phyloP scores from a whole-genome alignment of 2,888 invertebrate genomes.

The Sericinus montela region DNA sequence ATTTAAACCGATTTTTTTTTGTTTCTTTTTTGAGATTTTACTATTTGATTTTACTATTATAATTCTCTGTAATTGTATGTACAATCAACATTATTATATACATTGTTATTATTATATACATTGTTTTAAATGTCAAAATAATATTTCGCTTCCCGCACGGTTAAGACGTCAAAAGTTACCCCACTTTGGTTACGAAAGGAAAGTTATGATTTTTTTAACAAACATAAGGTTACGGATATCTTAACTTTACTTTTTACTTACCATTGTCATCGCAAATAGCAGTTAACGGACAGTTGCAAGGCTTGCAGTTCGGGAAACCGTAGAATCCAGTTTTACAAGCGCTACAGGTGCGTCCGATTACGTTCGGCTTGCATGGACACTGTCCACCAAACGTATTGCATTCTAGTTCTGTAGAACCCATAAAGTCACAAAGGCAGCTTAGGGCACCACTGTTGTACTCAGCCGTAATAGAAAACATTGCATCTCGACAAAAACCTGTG shows the following conservation, averaged over 20 bases:
- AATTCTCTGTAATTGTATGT: too few relatives aligned
- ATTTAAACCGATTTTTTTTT: too few relatives aligned
- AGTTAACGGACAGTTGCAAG: constrained; percentile 91
- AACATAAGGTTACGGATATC: neutral
- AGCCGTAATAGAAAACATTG: constrained; percentile 95
- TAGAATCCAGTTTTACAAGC: constrained; percentile 94
- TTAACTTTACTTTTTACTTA: constrained; percentile 55
- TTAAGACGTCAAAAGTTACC: too few relatives aligned
- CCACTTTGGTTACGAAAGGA: too few relatives aligned
- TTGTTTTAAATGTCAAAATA: too few relatives aligned
- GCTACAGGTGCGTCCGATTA: constrained; percentile 94
- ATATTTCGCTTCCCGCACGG: too few relatives aligned
- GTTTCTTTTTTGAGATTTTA: too few relatives aligned
- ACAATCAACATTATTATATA: too few relatives aligned
- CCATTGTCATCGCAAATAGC: constrained; percentile 88
- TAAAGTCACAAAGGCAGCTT: constrained; percentile 92
- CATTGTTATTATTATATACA: too few relatives aligned
- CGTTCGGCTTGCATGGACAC: constrained; percentile 94
- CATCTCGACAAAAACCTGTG: constrained; percentile 91
- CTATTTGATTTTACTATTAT: too few relatives aligned
- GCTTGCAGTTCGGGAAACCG: constrained; percentile 96
- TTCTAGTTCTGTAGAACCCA: constrained; percentile 90
- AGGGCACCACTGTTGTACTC: constrained; percentile 97
- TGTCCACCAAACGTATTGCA: constrained; percentile 98
- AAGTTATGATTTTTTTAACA: too few relatives aligned